Evolutionary conservation across 2,797 vertebrate species (phyloP).

Genomic region (Rhynchonycteris naso): DNA sequence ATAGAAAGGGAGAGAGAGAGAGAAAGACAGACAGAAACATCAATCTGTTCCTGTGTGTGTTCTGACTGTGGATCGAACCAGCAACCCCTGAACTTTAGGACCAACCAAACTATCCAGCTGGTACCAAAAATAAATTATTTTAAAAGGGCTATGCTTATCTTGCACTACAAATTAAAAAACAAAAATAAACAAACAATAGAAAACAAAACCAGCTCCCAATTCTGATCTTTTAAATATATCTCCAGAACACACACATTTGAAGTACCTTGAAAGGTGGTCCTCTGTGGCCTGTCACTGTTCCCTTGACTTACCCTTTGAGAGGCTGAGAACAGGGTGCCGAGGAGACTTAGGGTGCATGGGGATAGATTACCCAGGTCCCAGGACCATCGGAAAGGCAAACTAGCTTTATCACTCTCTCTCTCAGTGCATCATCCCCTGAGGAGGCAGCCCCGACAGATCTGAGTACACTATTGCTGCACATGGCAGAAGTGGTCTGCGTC

Average conservation of each 20-base stretch:
- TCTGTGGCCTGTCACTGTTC: not conserved
- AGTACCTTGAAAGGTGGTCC: not conserved
- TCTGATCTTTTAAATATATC: not conserved
- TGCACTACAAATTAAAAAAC: not conserved
- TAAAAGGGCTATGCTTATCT: not conserved
- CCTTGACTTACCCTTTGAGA: not conserved
- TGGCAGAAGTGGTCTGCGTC: slow-evolving; percentile 1
- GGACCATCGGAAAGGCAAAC: not conserved
- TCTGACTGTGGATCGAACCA: no score
- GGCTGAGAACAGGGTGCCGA: not conserved
- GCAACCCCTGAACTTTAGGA: no score
- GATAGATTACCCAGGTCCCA: not conserved
- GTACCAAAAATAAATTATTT: not conserved
- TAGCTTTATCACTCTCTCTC: not conserved
- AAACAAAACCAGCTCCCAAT: not conserved
- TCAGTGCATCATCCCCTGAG: not conserved
- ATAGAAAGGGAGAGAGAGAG: no score
- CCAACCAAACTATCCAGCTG: no score
- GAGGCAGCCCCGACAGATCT: not conserved
- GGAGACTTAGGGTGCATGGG: not conserved
- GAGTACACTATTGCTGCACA: not conserved
- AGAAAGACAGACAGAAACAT: no score
- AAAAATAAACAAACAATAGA: not conserved
- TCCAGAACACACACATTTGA: not conserved
- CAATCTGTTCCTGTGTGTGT: no score